Percentiles rank a stretch among this genome's conserved stretches.
Evolutionary conservation across 1,140 invertebrate species (phyloP).

Genomic region (Neomicropteryx cornuta): DNA sequence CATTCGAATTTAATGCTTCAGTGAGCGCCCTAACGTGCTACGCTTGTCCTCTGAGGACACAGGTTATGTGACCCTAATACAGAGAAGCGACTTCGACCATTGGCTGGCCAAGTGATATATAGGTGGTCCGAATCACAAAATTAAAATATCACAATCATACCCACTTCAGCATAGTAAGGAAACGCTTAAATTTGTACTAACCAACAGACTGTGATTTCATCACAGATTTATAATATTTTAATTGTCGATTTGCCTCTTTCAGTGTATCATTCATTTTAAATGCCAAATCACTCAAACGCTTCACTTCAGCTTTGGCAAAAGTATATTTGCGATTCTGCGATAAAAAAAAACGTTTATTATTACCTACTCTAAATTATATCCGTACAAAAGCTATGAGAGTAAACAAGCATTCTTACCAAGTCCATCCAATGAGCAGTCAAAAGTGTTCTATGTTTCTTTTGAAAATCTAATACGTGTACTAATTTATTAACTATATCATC

Average conservation of each 20-base stretch:
- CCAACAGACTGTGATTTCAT: conserved; percentile 20
- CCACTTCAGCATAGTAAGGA: too few species aligned
- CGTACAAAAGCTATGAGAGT: too few species aligned
- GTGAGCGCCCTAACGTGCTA: too few species aligned
- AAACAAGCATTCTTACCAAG: conserved; percentile 27
- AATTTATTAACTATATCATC: conserved; percentile 35
- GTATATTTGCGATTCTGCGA: conserved; percentile 37
- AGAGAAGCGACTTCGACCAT: too few species aligned
- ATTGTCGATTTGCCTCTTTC: conserved; percentile 29
- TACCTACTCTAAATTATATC: too few species aligned
- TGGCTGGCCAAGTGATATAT: not conserved
- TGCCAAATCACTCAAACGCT: conserved; percentile 27
- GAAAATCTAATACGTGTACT: conserved; percentile 33
- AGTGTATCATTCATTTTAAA: conserved; percentile 31
- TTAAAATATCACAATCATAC: not conserved
- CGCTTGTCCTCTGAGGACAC: too few species aligned
- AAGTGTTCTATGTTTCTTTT: conserved; percentile 31
- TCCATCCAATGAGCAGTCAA: conserved; percentile 33
- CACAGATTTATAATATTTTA: conserved; percentile 27
- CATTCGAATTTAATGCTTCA: too few species aligned
- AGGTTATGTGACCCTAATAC: too few species aligned
- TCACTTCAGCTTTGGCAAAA: conserved; percentile 25
- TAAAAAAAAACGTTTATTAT: too few species aligned
- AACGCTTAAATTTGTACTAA: too few species aligned
- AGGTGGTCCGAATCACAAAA: not conserved